A percentile compares a stretch with the other conserved stretches of the same genome.
These are phyloP conservation scores for Drosophila lacertosa DNA, from an alignment of 1,140 invertebrate species.

Conservation along the genomic window DNA sequence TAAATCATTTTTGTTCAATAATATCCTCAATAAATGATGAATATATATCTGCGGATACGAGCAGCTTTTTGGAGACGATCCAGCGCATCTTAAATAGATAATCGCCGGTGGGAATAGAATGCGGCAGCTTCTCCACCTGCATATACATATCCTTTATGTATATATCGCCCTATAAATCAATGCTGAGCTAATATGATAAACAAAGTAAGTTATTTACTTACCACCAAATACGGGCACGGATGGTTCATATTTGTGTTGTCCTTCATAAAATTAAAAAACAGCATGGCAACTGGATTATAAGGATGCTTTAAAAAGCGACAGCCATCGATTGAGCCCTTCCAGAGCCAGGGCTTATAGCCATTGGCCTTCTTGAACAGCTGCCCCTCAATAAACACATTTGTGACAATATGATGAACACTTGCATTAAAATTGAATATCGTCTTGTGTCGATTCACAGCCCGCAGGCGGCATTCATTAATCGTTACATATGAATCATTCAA, in stretches of 20 bases:
- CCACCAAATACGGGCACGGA: too few relatives aligned
- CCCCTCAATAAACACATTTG: neutral
- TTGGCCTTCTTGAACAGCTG: too few relatives aligned
- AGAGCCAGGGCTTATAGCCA: too few relatives aligned
- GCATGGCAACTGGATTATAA: too few relatives aligned
- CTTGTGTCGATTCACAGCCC: neutral
- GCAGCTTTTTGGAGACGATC: neutral
- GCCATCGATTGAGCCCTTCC: too few relatives aligned
- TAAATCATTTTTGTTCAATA: too few relatives aligned
- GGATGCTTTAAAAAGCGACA: too few relatives aligned
- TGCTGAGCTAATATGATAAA: neutral
- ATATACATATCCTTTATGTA: neutral
- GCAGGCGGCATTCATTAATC: slow-evolving; percentile 4
- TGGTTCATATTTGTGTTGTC: too few relatives aligned
- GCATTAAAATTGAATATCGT: too few relatives aligned
- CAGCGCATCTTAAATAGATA: slow-evolving; percentile 6
- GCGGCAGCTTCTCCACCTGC: neutral
- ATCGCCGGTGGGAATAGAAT: slow-evolving; percentile 10
- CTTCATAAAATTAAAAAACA: too few relatives aligned
- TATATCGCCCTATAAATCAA: neutral
- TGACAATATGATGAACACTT: neutral
- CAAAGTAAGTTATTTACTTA: too few relatives aligned
- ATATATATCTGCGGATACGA: neutral
- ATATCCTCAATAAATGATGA: slow-evolving; percentile 8
- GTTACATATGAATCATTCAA: slow-evolving; percentile 5